phyloP scores from a whole-genome alignment of 2,888 invertebrate species.

The Coenonympha arcania region DNA sequence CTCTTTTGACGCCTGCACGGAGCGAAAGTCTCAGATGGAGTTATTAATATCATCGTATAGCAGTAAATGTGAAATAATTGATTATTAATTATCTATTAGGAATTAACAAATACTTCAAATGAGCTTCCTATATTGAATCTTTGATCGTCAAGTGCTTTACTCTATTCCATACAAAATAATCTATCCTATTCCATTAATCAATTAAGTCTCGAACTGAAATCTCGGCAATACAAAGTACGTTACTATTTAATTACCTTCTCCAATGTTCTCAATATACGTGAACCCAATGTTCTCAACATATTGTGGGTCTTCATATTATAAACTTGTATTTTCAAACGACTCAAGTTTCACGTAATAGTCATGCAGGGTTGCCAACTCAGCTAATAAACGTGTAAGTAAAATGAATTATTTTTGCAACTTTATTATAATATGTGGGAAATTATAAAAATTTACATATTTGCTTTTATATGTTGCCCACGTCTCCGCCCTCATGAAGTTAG shows the following conservation, averaged over 20 bases:
- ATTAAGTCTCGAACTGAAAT: neutral
- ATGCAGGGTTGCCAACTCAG: constrained; percentile 6
- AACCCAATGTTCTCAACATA: constrained; percentile 4
- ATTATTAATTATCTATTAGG: no score
- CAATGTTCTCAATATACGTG: constrained; percentile 7
- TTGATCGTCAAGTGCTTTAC: no score
- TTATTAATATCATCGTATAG: no score
- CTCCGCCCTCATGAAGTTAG: no score
- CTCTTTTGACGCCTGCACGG: no score
- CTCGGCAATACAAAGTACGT: constrained; percentile 9
- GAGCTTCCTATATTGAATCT: no score
- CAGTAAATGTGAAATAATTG: no score
- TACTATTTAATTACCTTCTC: constrained; percentile 11
- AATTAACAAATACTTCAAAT: no score
- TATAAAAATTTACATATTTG: no score
- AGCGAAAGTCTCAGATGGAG: no score
- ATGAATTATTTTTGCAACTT: no score
- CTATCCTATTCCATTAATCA: neutral
- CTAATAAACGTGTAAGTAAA: neutral
- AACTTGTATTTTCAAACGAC: constrained; percentile 12
- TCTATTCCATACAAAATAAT: neutral
- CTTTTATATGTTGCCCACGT: no score
- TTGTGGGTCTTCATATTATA: neutral
- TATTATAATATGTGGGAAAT: neutral
- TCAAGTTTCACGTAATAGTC: constrained; percentile 7